Evolutionary conservation across 1,140 invertebrate species (phyloP), one percentile per base, ranked within the genome.

Genomic region (Pectinophora gossypiella): DNA sequence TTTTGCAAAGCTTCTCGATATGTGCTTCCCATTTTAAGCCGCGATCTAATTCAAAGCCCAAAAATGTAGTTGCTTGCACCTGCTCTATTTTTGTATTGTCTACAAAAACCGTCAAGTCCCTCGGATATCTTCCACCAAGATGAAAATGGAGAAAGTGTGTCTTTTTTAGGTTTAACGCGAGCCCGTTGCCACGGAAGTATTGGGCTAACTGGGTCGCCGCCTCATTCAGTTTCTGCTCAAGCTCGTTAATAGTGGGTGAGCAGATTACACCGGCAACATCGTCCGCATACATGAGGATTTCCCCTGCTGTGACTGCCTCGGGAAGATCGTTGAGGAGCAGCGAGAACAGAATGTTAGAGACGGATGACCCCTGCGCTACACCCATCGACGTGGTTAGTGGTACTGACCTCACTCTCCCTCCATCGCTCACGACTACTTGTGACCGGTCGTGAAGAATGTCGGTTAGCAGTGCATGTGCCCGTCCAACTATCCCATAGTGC

Each of bases 201-300:
- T 16, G 10, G 1, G 44, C 10, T 13, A 32, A 9, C 45, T 47
- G 21, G 2, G n/a, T 18, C 16, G 45, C 23, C 0, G 27, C 23
- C 0, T 32, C 18, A 9, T 47, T 47, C 13, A 47, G 15, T 3
- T 16, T n/a, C 3, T 6, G 2, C 13, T 47, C 23, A 2, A 47
- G 9, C n/a, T 4, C 7, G 1, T 47, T 23, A 2, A 32, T 15
- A 10, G n/a, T 32, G 1, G 45, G 16, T 6, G 21, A 21, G 1
- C 4, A 15, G 1, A 47, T 23, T 13, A 47, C 23, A 2, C 13
- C 45, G 13, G 45, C 45, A 19, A 47, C 45, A 7, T 47, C 27
- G 27, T 47, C 45, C 2, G 45, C 45, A 32, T 47, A 47, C 45
- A 47, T 47, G 3, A 32, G 10, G 18, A 47, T 18, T 1, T 35